A percentile compares a stretch with the other conserved stretches of the same genome.
Conservation (phyloP, 2,797 vertebrate species). For the Poeciliopsis infans region DNA sequence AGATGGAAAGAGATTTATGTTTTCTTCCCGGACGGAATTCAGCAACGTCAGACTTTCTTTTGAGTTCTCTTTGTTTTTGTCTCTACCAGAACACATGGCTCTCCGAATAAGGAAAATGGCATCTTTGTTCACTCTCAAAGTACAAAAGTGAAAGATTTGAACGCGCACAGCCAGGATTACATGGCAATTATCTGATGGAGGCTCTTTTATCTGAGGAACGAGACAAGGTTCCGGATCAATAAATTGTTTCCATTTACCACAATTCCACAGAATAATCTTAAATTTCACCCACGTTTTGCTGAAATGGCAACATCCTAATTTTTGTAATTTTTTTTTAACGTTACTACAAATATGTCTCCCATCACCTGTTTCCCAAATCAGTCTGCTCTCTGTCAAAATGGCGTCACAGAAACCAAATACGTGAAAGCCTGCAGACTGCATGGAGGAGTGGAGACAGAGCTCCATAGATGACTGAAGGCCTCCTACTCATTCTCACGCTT, state of each 20-base stretch:
- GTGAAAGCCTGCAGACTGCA: constrained; percentile 13
- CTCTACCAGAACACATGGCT: too few relatives aligned
- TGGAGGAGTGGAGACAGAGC: constrained; percentile 9
- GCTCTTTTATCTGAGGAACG: too few relatives aligned
- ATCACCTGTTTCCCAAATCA: not conserved
- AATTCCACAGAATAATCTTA: not conserved
- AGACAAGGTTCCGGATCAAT: not conserved
- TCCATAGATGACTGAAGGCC: constrained; percentile 12
- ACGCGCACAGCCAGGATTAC: too few relatives aligned
- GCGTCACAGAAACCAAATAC: constrained; percentile 13
- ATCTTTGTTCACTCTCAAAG: too few relatives aligned
- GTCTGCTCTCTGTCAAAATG: not conserved
- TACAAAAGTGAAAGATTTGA: too few relatives aligned
- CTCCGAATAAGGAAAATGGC: too few relatives aligned
- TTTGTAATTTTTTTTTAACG: not conserved
- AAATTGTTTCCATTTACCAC: not conserved
- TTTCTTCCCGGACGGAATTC: too few relatives aligned
- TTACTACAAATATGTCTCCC: not conserved
- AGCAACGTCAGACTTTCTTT: too few relatives aligned
- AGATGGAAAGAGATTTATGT: too few relatives aligned
- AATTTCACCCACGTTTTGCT: not conserved
- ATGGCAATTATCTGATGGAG: too few relatives aligned
- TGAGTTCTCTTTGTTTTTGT: too few relatives aligned
- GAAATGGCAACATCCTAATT: not conserved
- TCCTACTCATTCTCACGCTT: not conserved